Base-by-base conservation (phyloP, 2,888 invertebrate species). In the Homarus gammarus region DNA sequence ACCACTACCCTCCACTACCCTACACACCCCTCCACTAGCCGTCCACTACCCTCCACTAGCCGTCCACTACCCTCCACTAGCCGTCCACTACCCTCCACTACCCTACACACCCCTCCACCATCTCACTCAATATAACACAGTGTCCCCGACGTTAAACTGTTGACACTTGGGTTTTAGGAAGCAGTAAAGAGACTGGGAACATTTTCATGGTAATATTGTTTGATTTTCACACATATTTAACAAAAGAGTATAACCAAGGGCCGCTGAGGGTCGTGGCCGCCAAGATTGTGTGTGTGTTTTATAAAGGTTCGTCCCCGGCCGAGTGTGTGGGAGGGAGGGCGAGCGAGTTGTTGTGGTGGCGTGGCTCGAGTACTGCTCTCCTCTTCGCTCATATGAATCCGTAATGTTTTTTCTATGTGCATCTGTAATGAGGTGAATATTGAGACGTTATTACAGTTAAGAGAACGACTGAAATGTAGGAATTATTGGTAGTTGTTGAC, bases 211-310 rank as follows among this genome's bases (percentile, higher is more conserved):
- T 68, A 70, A 82, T 82, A 38, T 70, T 82, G 82, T 82, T 82
- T 82, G 70, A 70, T 68, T 82, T 82, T 82, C 82, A 82, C 82
- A 82, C 82, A 82, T 78, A 78, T 82, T 82, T n/a, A 68, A 82
- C 82, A 82, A 82, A 82, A 68, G 82, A 82, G 49, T 84, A 72
- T 33, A 36, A 22, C 49, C 2, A 12, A 51, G n/a, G 8, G 27
- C 31, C 22, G 38, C 12, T 15, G 61, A 12, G 27, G 82, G 82
- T 22, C 31, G 79, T 1, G 79, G 56, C 2, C 18, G 61, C 2
- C 8, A 31, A 36, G 1, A 36, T 6, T 36, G 36, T 12, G 38
- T n/a, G 8, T 38, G 36, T 38, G 40, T n/a, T 40, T n/a, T 72
- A 72, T 6, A 72, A 18, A 6, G 33, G 38, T 36, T 40, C 40